These are phyloP conservation scores for Lottia gigantea DNA, from an alignment of 2,888 invertebrate genomes.

Conservation along the genomic window DNA sequence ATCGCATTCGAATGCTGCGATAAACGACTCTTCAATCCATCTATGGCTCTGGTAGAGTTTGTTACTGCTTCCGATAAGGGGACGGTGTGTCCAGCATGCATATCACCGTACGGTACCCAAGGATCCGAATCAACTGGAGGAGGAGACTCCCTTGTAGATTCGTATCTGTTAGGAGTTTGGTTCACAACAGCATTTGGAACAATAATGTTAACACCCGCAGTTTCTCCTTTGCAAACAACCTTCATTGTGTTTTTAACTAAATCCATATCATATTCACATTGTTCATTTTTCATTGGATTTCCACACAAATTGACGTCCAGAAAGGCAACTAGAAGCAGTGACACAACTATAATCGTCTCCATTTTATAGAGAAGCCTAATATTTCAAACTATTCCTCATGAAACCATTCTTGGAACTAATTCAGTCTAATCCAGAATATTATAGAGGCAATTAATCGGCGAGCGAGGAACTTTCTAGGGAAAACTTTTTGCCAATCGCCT, in stretches of 20 bases:
- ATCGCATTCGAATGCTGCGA: constrained; percentile 37
- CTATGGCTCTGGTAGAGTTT: constrained; percentile 44
- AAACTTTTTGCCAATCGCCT: too few species aligned
- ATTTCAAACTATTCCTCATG: too few species aligned
- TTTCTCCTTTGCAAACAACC: constrained; percentile 32
- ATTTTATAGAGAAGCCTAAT: too few species aligned
- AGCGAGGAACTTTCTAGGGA: too few species aligned
- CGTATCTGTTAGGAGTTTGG: not conserved
- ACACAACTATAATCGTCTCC: too few species aligned
- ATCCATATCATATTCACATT: constrained; percentile 36
- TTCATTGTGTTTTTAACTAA: constrained; percentile 30
- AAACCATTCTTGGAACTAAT: too few species aligned
- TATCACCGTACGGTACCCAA: constrained; percentile 8
- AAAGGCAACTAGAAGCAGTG: not conserved
- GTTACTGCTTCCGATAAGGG: constrained; percentile 35
- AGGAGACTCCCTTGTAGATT: not conserved
- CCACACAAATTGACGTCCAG: constrained; percentile 7
- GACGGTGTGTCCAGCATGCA: not conserved
- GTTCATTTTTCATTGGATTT: constrained; percentile 22
- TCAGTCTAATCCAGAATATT: too few species aligned
- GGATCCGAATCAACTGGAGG: not conserved
- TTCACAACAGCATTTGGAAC: constrained; percentile 27
- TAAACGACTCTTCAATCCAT: constrained; percentile 41
- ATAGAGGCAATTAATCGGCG: too few species aligned
- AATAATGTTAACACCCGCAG: constrained; percentile 30